Conservation (phyloP, 2,888 invertebrate species). For the Chalcis sispes region DNA sequence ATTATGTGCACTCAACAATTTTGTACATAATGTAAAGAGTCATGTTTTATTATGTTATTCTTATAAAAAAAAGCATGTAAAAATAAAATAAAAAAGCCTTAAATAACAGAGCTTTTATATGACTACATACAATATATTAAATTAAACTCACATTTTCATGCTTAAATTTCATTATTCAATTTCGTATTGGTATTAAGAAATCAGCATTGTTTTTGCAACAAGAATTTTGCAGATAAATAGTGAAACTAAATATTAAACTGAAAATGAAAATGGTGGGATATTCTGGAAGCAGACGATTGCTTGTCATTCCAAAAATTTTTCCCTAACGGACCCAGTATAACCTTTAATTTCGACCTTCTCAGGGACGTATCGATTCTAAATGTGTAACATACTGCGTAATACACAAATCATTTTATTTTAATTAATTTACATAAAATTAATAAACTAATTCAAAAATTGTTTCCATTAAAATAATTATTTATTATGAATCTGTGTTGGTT, state of each 20-base stretch:
- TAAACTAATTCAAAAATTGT: background rate
- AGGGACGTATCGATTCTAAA: background rate
- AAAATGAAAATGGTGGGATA: conserved; percentile 16
- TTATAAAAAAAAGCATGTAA: background rate
- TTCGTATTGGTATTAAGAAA: background rate
- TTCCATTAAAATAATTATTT: background rate
- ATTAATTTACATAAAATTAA: background rate
- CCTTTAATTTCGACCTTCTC: conserved; percentile 31
- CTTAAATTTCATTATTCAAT: conserved; percentile 14
- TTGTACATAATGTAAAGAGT: background rate
- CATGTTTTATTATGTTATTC: background rate
- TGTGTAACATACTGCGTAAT: background rate
- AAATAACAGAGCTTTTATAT: background rate
- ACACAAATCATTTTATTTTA: too few species aligned
- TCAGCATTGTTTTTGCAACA: background rate
- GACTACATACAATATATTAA: background rate
- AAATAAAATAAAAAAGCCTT: background rate
- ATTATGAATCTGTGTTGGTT: background rate
- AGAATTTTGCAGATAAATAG: conserved; percentile 10
- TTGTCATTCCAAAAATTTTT: conserved; percentile 45
- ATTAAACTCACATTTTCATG: conserved; percentile 26
- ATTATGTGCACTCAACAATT: conserved; percentile 1
- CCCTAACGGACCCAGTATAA: background rate
- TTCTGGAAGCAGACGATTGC: conserved; percentile 38
- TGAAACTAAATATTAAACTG: background rate